These are phyloP conservation scores for Maniola hyperantus DNA, from an alignment of 2,888 invertebrate species.

Conservation along the genomic window DNA sequence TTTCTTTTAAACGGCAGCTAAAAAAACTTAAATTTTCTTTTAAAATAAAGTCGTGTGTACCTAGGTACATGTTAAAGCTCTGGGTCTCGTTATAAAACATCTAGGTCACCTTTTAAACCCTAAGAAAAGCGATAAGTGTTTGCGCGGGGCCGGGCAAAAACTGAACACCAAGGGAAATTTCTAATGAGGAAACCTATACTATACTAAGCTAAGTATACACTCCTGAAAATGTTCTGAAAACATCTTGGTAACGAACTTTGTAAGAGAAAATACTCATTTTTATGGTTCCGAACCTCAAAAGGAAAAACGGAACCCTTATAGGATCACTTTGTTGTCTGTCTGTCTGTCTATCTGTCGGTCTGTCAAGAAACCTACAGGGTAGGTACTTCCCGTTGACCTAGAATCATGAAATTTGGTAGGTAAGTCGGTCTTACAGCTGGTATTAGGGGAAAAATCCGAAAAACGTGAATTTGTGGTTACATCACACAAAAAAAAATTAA, in stretches of 20 bases:
- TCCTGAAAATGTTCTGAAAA: background rate
- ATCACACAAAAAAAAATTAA: too few relatives aligned
- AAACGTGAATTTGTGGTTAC: too few relatives aligned
- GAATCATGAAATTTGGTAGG: too few relatives aligned
- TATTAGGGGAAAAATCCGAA: too few relatives aligned
- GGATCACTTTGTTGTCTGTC: too few relatives aligned
- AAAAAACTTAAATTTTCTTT: background rate
- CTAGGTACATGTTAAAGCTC: slow-evolving; percentile 22
- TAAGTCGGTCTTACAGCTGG: too few relatives aligned
- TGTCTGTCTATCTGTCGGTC: too few relatives aligned
- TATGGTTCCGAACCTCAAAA: too few relatives aligned
- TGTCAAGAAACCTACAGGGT: too few relatives aligned
- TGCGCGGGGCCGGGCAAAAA: slow-evolving; percentile 30
- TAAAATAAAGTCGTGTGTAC: slow-evolving; percentile 12
- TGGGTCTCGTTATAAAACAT: slow-evolving; percentile 34
- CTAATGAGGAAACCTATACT: background rate
- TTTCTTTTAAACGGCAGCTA: background rate
- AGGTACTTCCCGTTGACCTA: too few relatives aligned
- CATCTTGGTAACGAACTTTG: background rate
- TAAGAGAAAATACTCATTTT: too few relatives aligned
- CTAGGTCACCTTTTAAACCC: slow-evolving; percentile 36
- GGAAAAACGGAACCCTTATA: too few relatives aligned
- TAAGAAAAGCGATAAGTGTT: slow-evolving; percentile 37
- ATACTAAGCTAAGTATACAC: background rate
- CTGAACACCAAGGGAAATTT: slow-evolving; percentile 16